A percentile compares a stretch with the other conserved stretches of the same genome.
Conservation (phyloP, 2,888 invertebrate species). For the Melanostoma scalare region DNA sequence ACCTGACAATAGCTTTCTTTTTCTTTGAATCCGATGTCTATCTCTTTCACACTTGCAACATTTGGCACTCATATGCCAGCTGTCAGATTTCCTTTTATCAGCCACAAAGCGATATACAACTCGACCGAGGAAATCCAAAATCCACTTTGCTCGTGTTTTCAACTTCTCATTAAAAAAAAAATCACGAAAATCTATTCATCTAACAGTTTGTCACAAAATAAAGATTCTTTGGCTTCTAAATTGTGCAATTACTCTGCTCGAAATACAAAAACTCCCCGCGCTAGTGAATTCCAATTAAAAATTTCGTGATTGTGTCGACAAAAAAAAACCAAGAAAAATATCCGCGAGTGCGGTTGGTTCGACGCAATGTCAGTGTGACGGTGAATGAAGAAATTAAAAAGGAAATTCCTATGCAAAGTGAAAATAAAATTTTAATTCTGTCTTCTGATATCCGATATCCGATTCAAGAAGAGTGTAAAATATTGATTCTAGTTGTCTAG, state of each 20-base stretch:
- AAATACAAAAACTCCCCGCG: neutral
- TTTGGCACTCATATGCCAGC: constrained; percentile 45
- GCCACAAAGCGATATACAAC: constrained; percentile 60
- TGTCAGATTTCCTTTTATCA: constrained; percentile 66
- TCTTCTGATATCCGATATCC: too few species aligned
- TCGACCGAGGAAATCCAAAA: constrained; percentile 39
- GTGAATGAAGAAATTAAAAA: constrained; percentile 60
- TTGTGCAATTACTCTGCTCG: neutral
- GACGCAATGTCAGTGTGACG: constrained; percentile 63
- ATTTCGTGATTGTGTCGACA: constrained; percentile 49
- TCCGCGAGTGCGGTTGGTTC: constrained; percentile 44
- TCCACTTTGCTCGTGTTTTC: constrained; percentile 30
- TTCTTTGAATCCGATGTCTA: neutral
- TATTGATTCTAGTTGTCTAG: constrained; percentile 15
- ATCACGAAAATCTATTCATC: too few species aligned
- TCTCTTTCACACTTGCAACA: constrained; percentile 34
- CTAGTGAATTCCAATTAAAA: constrained; percentile 34
- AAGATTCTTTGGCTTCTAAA: neutral
- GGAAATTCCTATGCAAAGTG: constrained; percentile 27
- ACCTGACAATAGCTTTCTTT: constrained; percentile 5
- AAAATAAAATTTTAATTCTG: constrained; percentile 10
- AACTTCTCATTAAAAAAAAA: too few species aligned
- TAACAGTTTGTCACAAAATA: too few species aligned
- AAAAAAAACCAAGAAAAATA: constrained; percentile 26
- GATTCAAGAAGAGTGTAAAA: constrained; percentile 1